Conservation (phyloP, 2,113 vertebrate genomes). For the Centropus unirufus region DNA sequence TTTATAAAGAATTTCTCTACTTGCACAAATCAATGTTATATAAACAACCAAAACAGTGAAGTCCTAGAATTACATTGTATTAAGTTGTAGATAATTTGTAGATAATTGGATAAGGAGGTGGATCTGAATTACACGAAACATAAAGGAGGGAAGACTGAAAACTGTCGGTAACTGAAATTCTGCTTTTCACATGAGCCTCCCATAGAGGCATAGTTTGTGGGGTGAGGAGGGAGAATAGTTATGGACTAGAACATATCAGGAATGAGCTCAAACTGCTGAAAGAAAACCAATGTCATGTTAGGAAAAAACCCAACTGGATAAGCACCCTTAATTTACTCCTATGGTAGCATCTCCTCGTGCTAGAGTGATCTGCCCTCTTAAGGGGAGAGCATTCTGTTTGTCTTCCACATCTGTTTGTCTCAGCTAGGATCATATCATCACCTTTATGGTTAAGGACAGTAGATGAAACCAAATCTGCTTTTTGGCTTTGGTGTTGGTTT, state of each 20-base stretch:
- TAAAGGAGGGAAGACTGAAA: neutral
- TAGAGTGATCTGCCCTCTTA: neutral
- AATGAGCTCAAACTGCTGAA: neutral
- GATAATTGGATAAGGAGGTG: neutral
- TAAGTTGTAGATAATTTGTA: neutral
- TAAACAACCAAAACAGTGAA: neutral
- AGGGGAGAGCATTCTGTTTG: neutral
- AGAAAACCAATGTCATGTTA: neutral
- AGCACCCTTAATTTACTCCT: neutral
- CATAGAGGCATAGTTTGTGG: neutral
- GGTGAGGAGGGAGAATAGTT: neutral
- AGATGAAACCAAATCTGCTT: neutral
- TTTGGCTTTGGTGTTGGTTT: neutral
- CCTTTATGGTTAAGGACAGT: neutral
- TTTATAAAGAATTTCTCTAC: neutral
- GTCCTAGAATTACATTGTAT: neutral
- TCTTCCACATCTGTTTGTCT: neutral
- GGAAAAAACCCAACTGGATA: neutral
- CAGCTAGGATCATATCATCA: neutral
- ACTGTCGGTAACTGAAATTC: neutral
- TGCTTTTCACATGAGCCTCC: neutral
- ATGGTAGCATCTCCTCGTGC: neutral
- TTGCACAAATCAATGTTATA: neutral
- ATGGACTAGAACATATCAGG: neutral
- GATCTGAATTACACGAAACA: fast-evolving